Conservation (phyloP, 2,888 invertebrate genomes). For the Timema podura region DNA sequence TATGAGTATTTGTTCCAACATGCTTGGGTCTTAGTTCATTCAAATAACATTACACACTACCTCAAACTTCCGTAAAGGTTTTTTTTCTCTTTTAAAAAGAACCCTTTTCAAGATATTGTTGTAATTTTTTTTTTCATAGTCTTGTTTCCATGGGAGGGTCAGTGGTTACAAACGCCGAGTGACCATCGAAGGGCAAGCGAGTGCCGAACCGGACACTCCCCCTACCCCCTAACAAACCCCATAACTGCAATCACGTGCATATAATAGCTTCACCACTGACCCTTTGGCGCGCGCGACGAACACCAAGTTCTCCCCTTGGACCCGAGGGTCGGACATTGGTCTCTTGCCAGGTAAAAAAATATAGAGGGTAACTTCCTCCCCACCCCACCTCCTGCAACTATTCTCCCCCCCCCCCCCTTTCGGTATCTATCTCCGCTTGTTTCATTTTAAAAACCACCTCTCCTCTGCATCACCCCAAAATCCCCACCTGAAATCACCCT, state of each 20-base stretch:
- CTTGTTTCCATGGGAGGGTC: neutral
- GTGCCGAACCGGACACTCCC: neutral
- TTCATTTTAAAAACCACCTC: no score
- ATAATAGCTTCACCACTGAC: constrained; percentile 9
- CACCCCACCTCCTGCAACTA: no score
- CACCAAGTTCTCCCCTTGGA: neutral
- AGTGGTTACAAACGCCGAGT: neutral
- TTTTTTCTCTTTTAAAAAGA: neutral
- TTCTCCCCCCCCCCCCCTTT: no score
- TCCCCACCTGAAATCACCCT: no score
- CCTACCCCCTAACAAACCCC: no score
- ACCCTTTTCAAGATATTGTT: neutral
- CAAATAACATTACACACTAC: constrained; percentile 13
- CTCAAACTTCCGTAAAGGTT: neutral
- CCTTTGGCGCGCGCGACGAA: constrained; percentile 9
- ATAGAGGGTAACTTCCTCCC: no score
- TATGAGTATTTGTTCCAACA: neutral
- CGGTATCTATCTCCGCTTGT: no score
- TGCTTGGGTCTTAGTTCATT: constrained; percentile 7
- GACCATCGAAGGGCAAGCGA: neutral
- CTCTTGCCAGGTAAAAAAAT: constrained; percentile 6
- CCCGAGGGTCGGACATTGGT: no score
- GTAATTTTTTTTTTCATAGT: neutral
- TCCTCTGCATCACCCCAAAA: no score
- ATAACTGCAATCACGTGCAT: constrained; percentile 14